Conservation (phyloP, 1,140 invertebrate species). For the Portunus trituberculatus region DNA sequence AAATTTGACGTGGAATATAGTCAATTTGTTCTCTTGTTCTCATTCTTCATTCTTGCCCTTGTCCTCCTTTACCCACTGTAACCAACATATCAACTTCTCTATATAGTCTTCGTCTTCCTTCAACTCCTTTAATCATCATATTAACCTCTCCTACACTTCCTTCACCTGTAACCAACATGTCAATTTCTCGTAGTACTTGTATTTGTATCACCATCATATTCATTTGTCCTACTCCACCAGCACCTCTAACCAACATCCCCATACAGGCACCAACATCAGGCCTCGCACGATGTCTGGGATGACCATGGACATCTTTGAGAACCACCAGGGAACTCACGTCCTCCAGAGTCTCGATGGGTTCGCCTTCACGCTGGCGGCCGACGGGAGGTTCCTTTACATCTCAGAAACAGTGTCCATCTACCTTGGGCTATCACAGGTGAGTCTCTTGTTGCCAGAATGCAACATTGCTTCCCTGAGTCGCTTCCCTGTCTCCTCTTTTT, state of each 20-base stretch:
- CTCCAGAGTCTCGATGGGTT: conserved; percentile 98
- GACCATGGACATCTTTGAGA: conserved; percentile 85
- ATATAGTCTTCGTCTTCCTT: neutral
- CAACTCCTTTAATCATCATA: neutral
- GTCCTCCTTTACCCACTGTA: neutral
- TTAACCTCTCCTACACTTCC: neutral
- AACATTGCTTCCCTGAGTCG: neutral
- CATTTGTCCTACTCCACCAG: neutral
- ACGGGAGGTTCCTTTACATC: conserved; percentile 98
- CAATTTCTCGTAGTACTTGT: too few species aligned
- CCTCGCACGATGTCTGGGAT: conserved; percentile 68
- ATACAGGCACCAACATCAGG: conserved; percentile 64
- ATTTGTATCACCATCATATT: neutral
- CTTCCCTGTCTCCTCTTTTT: neutral
- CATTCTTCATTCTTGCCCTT: neutral
- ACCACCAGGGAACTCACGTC: conserved; percentile 98
- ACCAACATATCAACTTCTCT: neutral
- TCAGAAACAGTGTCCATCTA: conserved; percentile 99
- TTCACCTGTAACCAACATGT: neutral
- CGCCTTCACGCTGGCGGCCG: conserved; percentile 94
- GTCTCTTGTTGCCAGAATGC: too few species aligned
- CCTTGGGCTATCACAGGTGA: conserved; percentile 98
- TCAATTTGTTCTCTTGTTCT: neutral
- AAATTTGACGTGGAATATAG: neutral
- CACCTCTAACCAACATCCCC: neutral